These are phyloP conservation scores for Agrotis clavis DNA, from an alignment of 2,888 invertebrate species.

Conservation along the genomic window DNA sequence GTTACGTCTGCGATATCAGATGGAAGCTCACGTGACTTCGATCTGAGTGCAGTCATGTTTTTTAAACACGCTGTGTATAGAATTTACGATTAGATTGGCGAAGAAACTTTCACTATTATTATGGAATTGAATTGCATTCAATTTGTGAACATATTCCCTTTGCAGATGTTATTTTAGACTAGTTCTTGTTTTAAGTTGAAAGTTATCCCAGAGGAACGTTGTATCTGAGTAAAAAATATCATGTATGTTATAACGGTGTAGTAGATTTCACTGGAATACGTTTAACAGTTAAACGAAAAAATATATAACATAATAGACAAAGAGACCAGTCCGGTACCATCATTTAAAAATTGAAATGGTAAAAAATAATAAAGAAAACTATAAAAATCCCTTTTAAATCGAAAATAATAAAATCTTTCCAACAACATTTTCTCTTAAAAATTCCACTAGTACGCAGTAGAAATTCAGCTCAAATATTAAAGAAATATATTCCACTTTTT, in stretches of 20 bases:
- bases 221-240: too few species aligned
- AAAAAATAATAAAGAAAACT: background rate
- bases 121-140: conserved; percentile 14
- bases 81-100: conserved; percentile 24
- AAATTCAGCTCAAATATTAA: conserved; percentile 12
- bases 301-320: too few species aligned
- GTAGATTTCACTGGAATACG: too few species aligned
- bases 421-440: conserved; percentile 19
- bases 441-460: background rate
- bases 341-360: too few species aligned
- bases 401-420: background rate
- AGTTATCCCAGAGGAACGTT: too few species aligned
- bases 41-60: conserved; percentile 43
- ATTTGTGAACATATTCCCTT: background rate
- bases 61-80: conserved; percentile 37
- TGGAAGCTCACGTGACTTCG: conserved; percentile 34
- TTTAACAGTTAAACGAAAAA: too few species aligned
- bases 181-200: too few species aligned
- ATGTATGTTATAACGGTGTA: too few species aligned
- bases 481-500: conserved; percentile 44
- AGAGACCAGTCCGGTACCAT: too few species aligned
- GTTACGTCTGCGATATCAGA: conserved; percentile 28
- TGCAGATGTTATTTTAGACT: background rate
- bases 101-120: conserved; percentile 11
- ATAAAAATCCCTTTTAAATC: background rate